These are phyloP conservation scores for Gasterosteus nipponicus DNA, from an alignment of 2,113 vertebrate genomes.

Conservation along the genomic window DNA sequence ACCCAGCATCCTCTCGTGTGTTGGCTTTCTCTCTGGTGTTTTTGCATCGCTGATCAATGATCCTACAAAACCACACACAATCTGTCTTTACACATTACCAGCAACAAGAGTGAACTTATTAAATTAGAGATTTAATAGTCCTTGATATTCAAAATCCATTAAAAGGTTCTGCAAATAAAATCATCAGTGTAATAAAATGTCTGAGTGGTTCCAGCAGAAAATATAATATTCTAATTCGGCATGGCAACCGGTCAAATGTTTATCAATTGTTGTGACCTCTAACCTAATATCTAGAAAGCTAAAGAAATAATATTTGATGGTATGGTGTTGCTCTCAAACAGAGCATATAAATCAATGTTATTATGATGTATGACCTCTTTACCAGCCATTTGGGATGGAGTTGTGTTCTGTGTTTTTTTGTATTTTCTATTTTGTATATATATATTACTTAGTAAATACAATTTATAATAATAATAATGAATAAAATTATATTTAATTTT, in stretches of 20 bases:
- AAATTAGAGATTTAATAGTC: neutral
- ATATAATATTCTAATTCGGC: neutral
- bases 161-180: neutral
- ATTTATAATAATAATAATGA: too few relatives aligned
- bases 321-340: neutral
- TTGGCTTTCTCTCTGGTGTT: neutral
- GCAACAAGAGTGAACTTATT: neutral
- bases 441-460: too few relatives aligned
- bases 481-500: too few relatives aligned
- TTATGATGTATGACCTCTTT: neutral
- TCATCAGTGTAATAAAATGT: neutral
- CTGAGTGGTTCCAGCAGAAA: neutral
- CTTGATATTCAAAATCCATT: neutral
- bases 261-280: neutral
- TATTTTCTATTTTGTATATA: neutral
- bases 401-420: neutral
- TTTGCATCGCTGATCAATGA: neutral
- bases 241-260: neutral
- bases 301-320: neutral
- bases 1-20: constrained; percentile 17
- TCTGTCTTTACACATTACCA: neutral
- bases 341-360: neutral
- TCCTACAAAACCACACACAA: constrained; percentile 21
- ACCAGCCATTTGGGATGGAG: neutral
- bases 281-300: neutral